These are phyloP conservation scores for Empidonax traillii DNA, from an alignment of 2,113 vertebrate species.

Conservation along the genomic window DNA sequence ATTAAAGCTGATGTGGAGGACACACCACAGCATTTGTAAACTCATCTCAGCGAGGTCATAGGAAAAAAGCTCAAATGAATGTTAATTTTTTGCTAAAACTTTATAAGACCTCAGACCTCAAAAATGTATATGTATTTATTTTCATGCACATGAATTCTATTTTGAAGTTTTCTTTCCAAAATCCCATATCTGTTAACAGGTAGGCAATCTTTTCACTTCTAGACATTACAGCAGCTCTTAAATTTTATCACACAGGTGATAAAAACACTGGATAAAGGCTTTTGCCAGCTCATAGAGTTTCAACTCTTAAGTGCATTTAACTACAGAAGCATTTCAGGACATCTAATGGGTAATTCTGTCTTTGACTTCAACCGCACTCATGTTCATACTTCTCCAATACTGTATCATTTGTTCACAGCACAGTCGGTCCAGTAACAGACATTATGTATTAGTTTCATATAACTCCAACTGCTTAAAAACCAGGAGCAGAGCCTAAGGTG, in stretches of 20 bases:
- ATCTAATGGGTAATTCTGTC: rapidly evolving
- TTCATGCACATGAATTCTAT: not conserved
- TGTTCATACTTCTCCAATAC: not conserved
- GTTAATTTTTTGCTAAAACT: not conserved
- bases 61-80: not conserved
- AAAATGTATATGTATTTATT: not conserved
- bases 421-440: not conserved
- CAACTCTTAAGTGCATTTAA: not conserved
- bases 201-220: not conserved
- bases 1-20: not conserved
- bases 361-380: not conserved
- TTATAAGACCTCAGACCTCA: not conserved
- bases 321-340: not conserved
- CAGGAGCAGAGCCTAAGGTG: not conserved
- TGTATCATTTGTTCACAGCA: not conserved
- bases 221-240: not conserved
- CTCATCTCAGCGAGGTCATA: rapidly evolving
- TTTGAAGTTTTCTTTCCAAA: not conserved
- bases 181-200: rapidly evolving
- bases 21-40: not conserved
- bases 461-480: not conserved
- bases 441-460: not conserved
- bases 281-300: not conserved
- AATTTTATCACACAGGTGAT: not conserved
- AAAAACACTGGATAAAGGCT: not conserved